Base-by-base conservation (phyloP, 2,888 invertebrate genomes). In the Lobophora halterata region DNA sequence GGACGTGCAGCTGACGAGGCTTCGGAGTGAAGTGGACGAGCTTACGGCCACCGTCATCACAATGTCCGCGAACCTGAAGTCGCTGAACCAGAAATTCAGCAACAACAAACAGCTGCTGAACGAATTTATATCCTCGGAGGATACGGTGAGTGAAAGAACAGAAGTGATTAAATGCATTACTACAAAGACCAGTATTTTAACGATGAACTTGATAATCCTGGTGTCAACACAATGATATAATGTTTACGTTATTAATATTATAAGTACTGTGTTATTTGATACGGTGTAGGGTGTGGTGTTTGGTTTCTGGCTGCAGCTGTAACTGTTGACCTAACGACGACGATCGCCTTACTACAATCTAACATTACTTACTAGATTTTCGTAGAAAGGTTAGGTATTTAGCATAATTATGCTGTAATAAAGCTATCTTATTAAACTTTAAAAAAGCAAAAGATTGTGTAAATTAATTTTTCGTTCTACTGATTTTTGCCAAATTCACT, bases 41-140 rank as follows among this genome's bases (percentile, higher is more conserved):
- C 72, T 87, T 26, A 75, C 76, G 1, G 79, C 76, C 1, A 78
- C 74, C 39, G 66, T 85, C 71, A 68, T 83, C 32, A 74, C 74
- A 5, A 60, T 85, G 48, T 71, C 77, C 0, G 76, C 76, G 2
- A 78, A 69, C 33, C 66, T 86, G 30, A 77, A 76, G 51, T 68
- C 74, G 1, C 58, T 86, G 31, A 77, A 75, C 48, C 73, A 77
- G 54, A 81, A 76, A 54, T 65, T 82, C 17, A 65, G 68, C 18
- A 77, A 71, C 49, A 80, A 81, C 59, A 71, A 70, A 48, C 64
- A 75, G 30, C 38, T 52, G 23, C 69, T 79, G 45, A 77, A 79
- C 49, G 79, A 80, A 19, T 74, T 77, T 62, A 78, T 74, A 58
- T 69, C 64, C 25, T 51, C 79, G 23, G 82, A 85, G 38, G 85